Base-by-base conservation (phyloP, 2,888 invertebrate genomes). In the Eubasilissa splendida region DNA sequence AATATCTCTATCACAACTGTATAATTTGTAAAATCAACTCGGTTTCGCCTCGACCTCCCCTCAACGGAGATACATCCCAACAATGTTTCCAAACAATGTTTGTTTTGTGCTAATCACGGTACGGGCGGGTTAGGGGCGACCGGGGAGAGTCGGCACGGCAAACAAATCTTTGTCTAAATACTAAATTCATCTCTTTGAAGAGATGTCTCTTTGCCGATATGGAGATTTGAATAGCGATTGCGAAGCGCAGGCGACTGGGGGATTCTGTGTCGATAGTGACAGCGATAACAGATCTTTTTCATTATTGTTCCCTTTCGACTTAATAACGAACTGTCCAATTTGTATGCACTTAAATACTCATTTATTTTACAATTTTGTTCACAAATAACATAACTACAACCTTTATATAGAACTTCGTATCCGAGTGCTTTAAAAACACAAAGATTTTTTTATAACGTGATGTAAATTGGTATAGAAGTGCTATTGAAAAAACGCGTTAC, bases 121-220 rank as follows among this genome's bases (percentile, higher is more conserved):
- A 82, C 77, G 59, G 66, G n/a, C n/a, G 66, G 66, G 66, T 68
- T 70, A 54, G 14, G 70, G 70, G 54, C 22, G 53, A 14, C 42
- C 68, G 66, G 80, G 71, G 71, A 14, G 31, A 54, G 56, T 80
- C 76, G 78, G 76, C 50, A 74, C 63, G 73, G 82, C 82, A 82
- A 82, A 82, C 82, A 82, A 82, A 82, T 80, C 80, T 82, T 82
- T 82, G 80, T 82, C 80, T 82, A 76, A 68, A 66, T 58, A 81
- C 78, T 80, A 76, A 68, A 68, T 53, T 80, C 80, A 82, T 82
- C 80, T 82, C 82, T 82, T 82, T 82, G 82, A 82, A 60, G 76
- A 78, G 82, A 82, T 82, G 78, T 80, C 80, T 80, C 82, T 78
- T 80, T 82, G 80, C 79, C 80, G 80, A 80, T 80, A 80, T 80